Base-by-base conservation (phyloP, 2,888 invertebrate genomes). In the Synanthedon tipuliformis region DNA sequence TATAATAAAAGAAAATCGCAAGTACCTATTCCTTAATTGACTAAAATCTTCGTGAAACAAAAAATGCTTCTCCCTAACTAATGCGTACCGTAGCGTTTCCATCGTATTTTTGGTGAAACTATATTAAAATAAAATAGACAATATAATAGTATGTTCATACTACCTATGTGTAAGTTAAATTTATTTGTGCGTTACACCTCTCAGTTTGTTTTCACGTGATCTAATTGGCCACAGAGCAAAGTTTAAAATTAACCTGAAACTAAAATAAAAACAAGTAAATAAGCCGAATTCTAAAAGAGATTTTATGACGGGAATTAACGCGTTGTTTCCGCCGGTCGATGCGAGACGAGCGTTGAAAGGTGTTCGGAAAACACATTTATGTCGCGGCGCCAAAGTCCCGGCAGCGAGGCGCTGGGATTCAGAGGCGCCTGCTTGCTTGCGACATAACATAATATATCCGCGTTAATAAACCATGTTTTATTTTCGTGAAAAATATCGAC, bases 301-400 rank as follows among this genome's bases (percentile, higher is more conserved):
- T 86, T 87, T 87, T 86, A 87, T 84, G 86, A 86, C 85, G 84
- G 82, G 86, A 86, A 86, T 86, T 86, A 87, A 87, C 87, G 85
- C 79, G 85, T 86, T 84, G 85, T 87, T 87, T 87, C 87, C 87
- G 86, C 80, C 84, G 82, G 80, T 78, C 77, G 85, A 82, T 83
- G 83, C 77, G 85, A 78, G 84, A 81, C 77, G 81, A 77, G 84
- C 81, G 85, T 75, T 85, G 87, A 87, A 84, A 87, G 85, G 82
- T 80, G 85, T 73, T 80, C 78, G 80, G 78, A 81, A 82, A 84
- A 84, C 82, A 85, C 81, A 81, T 50, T 40, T 23, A 76, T 71
- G 71, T 70, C 74, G 72, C 73, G 66, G 64, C 58, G 62, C 50
- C 50, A 40, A 8, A 23, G 50, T 12, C 50, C 40, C 34, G 34